phyloP scores from a whole-genome alignment of 2,797 vertebrate species.

The Hipposideros larvatus region DNA sequence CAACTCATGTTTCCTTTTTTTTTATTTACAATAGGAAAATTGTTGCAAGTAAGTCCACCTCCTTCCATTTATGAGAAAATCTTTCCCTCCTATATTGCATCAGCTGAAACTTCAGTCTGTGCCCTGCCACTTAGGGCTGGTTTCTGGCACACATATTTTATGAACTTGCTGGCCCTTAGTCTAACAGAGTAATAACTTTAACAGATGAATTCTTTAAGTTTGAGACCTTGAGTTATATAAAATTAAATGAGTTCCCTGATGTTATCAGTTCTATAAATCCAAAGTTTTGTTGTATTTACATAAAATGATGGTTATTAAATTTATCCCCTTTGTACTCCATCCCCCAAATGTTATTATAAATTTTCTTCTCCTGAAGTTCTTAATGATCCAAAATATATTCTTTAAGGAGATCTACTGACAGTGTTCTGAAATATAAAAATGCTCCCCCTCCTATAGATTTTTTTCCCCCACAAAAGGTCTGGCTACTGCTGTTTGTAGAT shows the following conservation, averaged over 20 bases:
- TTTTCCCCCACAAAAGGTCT: not conserved
- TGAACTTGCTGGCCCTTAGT: slow-evolving; percentile 68
- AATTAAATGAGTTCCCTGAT: slow-evolving; percentile 81
- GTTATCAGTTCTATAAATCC: slow-evolving; percentile 77
- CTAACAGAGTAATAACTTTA: slow-evolving; percentile 69
- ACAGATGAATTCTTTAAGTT: slow-evolving; percentile 71
- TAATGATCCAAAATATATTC: slow-evolving; percentile 74
- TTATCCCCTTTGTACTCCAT: slow-evolving; percentile 71
- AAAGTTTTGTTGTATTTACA: slow-evolving; percentile 81
- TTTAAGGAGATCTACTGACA: slow-evolving; percentile 55
- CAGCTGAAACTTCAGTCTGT: not conserved
- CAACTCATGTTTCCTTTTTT: not conserved
- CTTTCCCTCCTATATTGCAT: not conserved
- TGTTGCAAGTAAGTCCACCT: not conserved
- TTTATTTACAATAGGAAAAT: not conserved
- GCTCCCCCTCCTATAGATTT: not conserved
- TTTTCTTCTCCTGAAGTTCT: slow-evolving; percentile 77
- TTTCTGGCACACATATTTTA: slow-evolving; percentile 65
- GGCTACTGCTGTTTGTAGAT: not conserved
- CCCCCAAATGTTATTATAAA: slow-evolving; percentile 77
- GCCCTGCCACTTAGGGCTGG: not conserved
- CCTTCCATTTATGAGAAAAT: not conserved
- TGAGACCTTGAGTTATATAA: slow-evolving; percentile 74
- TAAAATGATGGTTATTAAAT: slow-evolving; percentile 80
- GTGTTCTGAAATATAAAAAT: slow-evolving; percentile 47